phyloP scores from a whole-genome alignment of 2,888 invertebrate genomes.

The Drosophila tanythrix region DNA sequence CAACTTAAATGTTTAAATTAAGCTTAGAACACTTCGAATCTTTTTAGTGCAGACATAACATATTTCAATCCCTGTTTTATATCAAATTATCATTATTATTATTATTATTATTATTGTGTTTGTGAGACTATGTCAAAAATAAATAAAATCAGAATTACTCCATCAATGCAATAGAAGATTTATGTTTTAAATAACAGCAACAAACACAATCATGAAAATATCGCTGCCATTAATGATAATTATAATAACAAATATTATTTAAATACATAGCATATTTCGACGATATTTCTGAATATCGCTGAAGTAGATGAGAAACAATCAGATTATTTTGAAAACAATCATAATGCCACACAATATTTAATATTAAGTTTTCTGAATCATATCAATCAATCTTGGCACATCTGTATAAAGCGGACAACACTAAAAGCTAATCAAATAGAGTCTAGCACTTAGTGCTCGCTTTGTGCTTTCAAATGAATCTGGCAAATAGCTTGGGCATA shows the following conservation, averaged over 20 bases:
- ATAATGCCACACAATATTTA: not conserved
- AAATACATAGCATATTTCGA: too few relatives aligned
- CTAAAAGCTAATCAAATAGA: conserved; percentile 55
- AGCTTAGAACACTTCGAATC: too few relatives aligned
- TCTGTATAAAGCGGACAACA: not conserved
- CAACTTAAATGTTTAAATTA: too few relatives aligned
- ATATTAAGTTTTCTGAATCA: not conserved
- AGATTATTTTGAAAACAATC: not conserved
- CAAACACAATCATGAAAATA: not conserved
- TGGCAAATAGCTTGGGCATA: conserved; percentile 59
- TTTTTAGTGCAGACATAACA: too few relatives aligned
- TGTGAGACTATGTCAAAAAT: not conserved
- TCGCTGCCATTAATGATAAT: not conserved
- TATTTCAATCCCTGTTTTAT: too few relatives aligned
- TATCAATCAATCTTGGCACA: conserved; percentile 10
- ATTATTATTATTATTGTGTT: too few relatives aligned
- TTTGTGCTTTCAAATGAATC: conserved; percentile 43
- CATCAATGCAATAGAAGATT: not conserved
- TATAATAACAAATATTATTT: not conserved
- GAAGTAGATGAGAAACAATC: not conserved
- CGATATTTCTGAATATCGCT: not conserved
- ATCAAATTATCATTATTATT: not conserved
- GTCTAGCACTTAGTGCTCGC: conserved; percentile 50
- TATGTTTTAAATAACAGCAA: not conserved
- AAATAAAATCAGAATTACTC: not conserved